These are phyloP conservation scores for Cantharis rustica DNA, from an alignment of 2,888 invertebrate genomes.

Conservation along the genomic window DNA sequence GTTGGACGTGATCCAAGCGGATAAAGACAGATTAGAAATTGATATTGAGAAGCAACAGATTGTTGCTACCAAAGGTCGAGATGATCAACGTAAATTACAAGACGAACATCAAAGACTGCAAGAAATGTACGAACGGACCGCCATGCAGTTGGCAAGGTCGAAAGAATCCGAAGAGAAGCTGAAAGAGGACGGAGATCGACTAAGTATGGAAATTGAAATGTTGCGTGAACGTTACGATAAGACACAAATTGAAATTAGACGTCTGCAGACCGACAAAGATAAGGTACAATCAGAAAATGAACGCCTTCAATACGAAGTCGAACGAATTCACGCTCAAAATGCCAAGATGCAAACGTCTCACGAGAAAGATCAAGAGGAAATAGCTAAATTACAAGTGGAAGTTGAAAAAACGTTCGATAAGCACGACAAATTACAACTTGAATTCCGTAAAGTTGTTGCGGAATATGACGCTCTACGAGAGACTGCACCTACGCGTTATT, in stretches of 20 bases:
- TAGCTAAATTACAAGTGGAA: constrained; percentile 83
- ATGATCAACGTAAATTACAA: constrained; percentile 84
- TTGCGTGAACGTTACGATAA: constrained; percentile 88
- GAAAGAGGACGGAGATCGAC: constrained; percentile 79
- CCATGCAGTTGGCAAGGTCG: constrained; percentile 80
- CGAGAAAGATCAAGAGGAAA: constrained; percentile 89
- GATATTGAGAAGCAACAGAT: constrained; percentile 86
- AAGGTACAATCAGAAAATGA: constrained; percentile 84
- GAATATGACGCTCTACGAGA: constrained; percentile 80
- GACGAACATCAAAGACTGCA: constrained; percentile 85
- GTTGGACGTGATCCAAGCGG: constrained; percentile 84
- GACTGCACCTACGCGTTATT: constrained; percentile 73
- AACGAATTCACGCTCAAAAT: constrained; percentile 83
- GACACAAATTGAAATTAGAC: constrained; percentile 80
- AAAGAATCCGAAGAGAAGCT: constrained; percentile 92
- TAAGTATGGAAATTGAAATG: constrained; percentile 83
- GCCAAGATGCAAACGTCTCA: constrained; percentile 83
- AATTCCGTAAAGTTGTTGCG: constrained; percentile 79
- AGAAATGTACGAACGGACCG: constrained; percentile 87
- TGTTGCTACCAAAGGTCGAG: constrained; percentile 78
- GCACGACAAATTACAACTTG: constrained; percentile 82
- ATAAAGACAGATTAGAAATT: constrained; percentile 82
- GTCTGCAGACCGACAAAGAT: constrained; percentile 83
- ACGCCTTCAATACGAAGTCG: constrained; percentile 82
- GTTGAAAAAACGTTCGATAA: constrained; percentile 91